A percentile compares a stretch with the other conserved stretches of the same genome.
These are phyloP conservation scores for Plutomurus gul DNA, from an alignment of 1,140 invertebrate genomes.

Conservation along the genomic window DNA sequence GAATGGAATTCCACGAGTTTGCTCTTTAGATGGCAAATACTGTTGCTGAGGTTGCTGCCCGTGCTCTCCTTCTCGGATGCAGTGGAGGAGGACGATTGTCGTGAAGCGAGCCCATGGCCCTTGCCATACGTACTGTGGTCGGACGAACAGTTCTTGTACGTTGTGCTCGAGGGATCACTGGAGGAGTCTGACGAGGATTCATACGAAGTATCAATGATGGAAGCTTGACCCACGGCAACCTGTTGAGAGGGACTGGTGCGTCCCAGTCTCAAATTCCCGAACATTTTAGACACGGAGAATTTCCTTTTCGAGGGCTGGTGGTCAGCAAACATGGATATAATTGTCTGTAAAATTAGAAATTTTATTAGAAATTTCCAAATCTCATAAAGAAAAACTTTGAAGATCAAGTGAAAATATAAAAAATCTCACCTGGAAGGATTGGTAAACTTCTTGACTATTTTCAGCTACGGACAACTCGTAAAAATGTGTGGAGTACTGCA, in stretches of 20 bases:
- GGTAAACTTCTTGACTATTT: slow-evolving; percentile 70
- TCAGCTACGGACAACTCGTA: slow-evolving; percentile 77
- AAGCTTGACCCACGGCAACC: slow-evolving; percentile 50
- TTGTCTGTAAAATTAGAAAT: too few relatives aligned
- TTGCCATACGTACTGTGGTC: neutral
- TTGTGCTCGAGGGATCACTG: neutral
- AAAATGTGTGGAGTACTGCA: slow-evolving; percentile 67
- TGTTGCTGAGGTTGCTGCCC: slow-evolving; percentile 35
- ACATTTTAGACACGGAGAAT: slow-evolving; percentile 77
- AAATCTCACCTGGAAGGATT: too few relatives aligned
- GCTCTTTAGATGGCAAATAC: slow-evolving; percentile 47
- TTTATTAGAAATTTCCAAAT: too few relatives aligned
- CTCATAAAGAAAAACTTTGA: too few relatives aligned
- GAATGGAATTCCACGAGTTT: slow-evolving; percentile 52
- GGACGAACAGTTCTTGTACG: neutral
- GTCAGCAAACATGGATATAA: slow-evolving; percentile 66
- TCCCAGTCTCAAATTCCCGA: slow-evolving; percentile 72
- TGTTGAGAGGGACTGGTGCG: slow-evolving; percentile 57
- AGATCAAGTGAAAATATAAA: too few relatives aligned
- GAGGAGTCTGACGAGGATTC: neutral
- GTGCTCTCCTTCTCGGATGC: neutral
- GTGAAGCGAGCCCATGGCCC: neutral
- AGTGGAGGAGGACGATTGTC: neutral
- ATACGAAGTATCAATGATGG: slow-evolving; percentile 44
- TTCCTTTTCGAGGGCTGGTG: slow-evolving; percentile 63